Evolutionary conservation across 2,888 invertebrate genomes (phyloP).

Genomic region (Agapostemon virescens): DNA sequence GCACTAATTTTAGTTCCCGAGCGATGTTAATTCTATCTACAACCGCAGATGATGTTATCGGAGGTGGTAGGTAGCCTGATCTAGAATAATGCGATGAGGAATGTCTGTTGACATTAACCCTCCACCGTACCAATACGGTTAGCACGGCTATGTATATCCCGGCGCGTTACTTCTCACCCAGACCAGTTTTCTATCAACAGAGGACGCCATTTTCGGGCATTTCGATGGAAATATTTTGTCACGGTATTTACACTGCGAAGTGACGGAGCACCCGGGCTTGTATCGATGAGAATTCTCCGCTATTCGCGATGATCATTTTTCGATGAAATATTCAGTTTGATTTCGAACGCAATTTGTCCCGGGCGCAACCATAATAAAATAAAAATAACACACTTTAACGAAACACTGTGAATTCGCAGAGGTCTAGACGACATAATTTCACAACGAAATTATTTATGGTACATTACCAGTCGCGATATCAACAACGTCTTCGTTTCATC

Average conservation of each 20-base stretch:
- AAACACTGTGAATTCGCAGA: background rate
- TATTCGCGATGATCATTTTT: background rate
- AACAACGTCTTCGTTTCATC: background rate
- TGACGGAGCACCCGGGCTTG: background rate
- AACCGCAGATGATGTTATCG: slow-evolving; percentile 23
- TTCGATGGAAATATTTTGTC: background rate
- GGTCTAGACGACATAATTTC: background rate
- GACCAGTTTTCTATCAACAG: background rate
- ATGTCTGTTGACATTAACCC: slow-evolving; percentile 6
- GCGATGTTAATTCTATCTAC: slow-evolving; percentile 24
- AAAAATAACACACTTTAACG: background rate
- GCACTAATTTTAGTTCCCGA: slow-evolving; percentile 25
- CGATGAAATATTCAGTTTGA: background rate
- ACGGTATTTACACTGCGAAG: background rate
- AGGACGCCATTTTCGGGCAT: background rate
- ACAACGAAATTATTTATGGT: background rate
- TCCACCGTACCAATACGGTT: background rate
- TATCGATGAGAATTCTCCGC: background rate
- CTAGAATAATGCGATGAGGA: slow-evolving; percentile 12
- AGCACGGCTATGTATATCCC: background rate
- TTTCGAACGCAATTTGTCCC: background rate
- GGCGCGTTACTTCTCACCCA: background rate
- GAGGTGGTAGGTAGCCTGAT: slow-evolving; percentile 8
- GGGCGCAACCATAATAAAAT: background rate
- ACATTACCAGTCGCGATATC: background rate